Base-by-base conservation (phyloP, 2,888 invertebrate species). In the Hecatera dysodea region DNA sequence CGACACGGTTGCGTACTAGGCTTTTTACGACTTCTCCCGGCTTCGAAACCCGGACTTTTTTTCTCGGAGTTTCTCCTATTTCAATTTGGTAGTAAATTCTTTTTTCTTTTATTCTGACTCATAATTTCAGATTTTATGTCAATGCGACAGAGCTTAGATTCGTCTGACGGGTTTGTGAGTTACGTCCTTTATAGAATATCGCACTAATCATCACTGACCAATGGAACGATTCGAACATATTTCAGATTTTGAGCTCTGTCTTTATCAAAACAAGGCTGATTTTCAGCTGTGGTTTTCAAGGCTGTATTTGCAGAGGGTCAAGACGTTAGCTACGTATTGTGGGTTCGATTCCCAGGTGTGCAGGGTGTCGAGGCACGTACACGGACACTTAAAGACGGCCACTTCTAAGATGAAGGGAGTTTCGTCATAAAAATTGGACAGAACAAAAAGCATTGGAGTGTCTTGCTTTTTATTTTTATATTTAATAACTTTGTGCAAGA, bases 271-370 rank as follows among this genome's bases (percentile, higher is more conserved):
- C 77, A 89, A 69, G 87, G 89, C 86, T 63, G 67, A 61, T 81
- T 89, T 91, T 89, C 33, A 71, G 9, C 56, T 85, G 79, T 36
- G 17, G 42, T 59, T 61, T 72, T 66, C 60, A 50, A 36, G 75
- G 78, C 73, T 87, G 81, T 86, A 69, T 90, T 89, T 88, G 77
- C 74, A 76, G 89, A 88, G 95, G 94, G 95, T 94, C 94, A 94
- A 92, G 88, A 90, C 92, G 93, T 92, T 92, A 93, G 94, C 91
- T 89, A 88, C 91, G 92, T 92, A 93, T 94, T 94, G 95, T 90
- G 93, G 93, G 93, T 96, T 96, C 93, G 95, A 96, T 95, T 96
- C 96, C 96, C 96, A 96, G 96, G 96, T 95, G 96, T 91, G 90
- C 90, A 88, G 91, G 92, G 93, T 90, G 94, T 92, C 87, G 91